phyloP scores from a whole-genome alignment of 2,113 vertebrate genomes.

The Scolopax mira region DNA sequence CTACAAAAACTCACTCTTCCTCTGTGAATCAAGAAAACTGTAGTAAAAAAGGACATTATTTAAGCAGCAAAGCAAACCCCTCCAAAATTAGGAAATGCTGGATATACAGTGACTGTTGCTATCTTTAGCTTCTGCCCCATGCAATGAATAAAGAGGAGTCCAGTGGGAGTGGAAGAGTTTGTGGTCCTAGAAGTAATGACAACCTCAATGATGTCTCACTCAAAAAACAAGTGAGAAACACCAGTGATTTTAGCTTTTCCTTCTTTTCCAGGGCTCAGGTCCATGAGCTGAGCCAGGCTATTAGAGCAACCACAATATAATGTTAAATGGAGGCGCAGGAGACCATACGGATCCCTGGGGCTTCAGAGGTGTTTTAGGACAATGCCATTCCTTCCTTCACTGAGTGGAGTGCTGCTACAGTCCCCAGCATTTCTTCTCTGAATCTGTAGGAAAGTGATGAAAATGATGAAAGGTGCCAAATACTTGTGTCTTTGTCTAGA shows the following conservation, averaged over 20 bases:
- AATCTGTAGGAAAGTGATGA: not conserved
- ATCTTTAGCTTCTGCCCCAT: not conserved
- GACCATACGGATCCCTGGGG: rapidly evolving
- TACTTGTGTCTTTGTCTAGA: not conserved
- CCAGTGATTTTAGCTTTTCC: not conserved
- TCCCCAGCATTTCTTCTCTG: not conserved
- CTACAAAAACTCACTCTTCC: not conserved
- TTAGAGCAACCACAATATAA: not conserved
- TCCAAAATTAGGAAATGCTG: not conserved
- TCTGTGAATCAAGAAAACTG: not conserved
- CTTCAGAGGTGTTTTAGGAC: not conserved
- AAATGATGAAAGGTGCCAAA: not conserved
- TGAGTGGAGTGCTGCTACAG: not conserved
- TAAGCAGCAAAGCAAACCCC: not conserved
- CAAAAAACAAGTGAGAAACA: not conserved
- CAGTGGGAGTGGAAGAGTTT: not conserved
- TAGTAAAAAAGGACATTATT: not conserved
- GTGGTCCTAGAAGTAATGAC: not conserved
- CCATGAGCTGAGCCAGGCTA: not conserved
- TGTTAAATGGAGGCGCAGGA: not conserved
- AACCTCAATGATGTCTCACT: not conserved
- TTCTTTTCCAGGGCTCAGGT: not conserved
- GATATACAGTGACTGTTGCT: not conserved
- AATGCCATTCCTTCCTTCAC: not conserved
- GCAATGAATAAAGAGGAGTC: not conserved